Conservation (phyloP, 2,113 vertebrate species). For the Ciconia maguari region DNA sequence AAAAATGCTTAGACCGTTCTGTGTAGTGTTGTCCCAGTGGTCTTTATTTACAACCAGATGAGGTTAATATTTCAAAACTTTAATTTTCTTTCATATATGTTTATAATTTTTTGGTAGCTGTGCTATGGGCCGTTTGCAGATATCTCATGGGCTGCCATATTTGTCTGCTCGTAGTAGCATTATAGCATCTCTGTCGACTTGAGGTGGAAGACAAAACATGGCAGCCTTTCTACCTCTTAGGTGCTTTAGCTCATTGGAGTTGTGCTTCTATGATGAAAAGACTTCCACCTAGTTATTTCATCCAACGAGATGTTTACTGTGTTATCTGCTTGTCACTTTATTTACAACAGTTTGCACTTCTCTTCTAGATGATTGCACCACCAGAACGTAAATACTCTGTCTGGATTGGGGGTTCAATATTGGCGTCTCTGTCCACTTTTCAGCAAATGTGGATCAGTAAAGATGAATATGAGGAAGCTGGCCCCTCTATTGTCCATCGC, state of each 20-base stretch:
- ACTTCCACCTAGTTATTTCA: neutral
- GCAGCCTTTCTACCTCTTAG: neutral
- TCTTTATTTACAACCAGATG: neutral
- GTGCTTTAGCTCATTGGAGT: neutral
- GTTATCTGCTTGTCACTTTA: neutral
- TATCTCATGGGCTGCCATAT: neutral
- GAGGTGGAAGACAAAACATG: neutral
- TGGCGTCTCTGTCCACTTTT: neutral
- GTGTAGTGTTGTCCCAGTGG: neutral
- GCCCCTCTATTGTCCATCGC: slow-evolving; percentile 30
- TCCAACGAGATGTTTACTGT: neutral
- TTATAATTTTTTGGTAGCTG: neutral
- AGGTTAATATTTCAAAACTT: neutral
- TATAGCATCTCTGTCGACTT: neutral
- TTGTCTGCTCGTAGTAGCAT: neutral
- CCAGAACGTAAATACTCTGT: slow-evolving; percentile 57
- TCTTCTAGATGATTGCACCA: slow-evolving; percentile 36
- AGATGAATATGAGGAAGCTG: slow-evolving; percentile 42
- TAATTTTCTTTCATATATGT: neutral
- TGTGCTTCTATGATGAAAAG: neutral
- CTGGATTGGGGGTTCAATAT: slow-evolving; percentile 13
- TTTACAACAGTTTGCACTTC: neutral
- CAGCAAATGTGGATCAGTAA: slow-evolving; percentile 54
- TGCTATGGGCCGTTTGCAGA: neutral
- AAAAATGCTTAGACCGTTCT: neutral